These are phyloP conservation scores for Eulithis prunata DNA, from an alignment of 2,888 invertebrate genomes.

Conservation along the genomic window DNA sequence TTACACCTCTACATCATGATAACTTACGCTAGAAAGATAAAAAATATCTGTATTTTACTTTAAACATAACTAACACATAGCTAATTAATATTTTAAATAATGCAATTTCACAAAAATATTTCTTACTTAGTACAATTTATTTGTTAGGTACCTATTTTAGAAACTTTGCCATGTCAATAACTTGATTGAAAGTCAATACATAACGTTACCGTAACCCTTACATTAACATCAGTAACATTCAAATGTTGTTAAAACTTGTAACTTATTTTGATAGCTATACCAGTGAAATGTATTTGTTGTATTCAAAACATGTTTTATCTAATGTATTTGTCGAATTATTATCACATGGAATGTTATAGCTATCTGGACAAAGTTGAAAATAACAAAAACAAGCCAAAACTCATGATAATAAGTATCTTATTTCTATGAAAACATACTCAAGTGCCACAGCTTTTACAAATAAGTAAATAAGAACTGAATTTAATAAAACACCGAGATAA, in stretches of 20 bases:
- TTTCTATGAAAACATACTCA: conserved; percentile 57
- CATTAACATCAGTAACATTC: conserved; percentile 36
- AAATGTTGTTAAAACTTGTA: conserved; percentile 30
- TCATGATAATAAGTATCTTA: conserved; percentile 58
- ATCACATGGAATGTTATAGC: conserved; percentile 65
- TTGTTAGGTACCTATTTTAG: conserved; percentile 22
- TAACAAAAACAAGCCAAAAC: conserved; percentile 51
- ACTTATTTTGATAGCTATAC: conserved; percentile 46
- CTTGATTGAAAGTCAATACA: conserved; percentile 32
- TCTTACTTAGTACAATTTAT: conserved; percentile 34
- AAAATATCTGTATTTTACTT: conserved; percentile 38
- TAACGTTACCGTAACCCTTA: conserved; percentile 34
- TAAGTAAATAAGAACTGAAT: conserved; percentile 32
- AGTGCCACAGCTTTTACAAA: conserved; percentile 69
- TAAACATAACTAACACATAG: conserved; percentile 42
- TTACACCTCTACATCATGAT: conserved; percentile 36
- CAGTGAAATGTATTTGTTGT: conserved; percentile 37
- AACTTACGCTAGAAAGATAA: conserved; percentile 40
- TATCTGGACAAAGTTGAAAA: conserved; percentile 51
- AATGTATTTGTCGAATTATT: conserved; percentile 33
- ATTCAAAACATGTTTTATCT: conserved; percentile 33
- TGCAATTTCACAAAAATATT: conserved; percentile 36
- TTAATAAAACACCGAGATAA: conserved; percentile 42
- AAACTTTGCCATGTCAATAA: conserved; percentile 26
- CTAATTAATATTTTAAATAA: conserved; percentile 34